A percentile compares a stretch with the other conserved stretches of the same genome.
Conservation (phyloP, 2,797 vertebrate genomes). For the Crocodylus rhombifer region DNA sequence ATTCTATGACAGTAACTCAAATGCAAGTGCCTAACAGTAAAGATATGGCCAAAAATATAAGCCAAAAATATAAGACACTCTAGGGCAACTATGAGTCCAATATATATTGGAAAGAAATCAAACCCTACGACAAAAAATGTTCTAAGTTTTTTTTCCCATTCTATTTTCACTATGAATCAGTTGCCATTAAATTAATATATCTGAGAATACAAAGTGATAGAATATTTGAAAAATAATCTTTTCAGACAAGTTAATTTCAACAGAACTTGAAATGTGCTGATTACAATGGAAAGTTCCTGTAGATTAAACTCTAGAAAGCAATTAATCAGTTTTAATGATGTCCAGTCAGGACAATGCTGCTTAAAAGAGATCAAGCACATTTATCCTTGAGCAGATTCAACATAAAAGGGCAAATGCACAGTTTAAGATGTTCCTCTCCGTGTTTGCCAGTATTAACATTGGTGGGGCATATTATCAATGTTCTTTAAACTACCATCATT, state of each 20-base stretch:
- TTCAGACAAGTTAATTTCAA: conserved; percentile 44
- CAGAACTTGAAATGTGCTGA: conserved; percentile 43
- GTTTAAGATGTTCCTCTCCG: not conserved
- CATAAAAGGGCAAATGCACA: conserved; percentile 4
- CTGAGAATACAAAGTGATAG: not conserved
- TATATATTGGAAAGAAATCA: not conserved
- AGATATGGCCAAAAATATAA: conserved; percentile 14
- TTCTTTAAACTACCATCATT: conserved; percentile 29
- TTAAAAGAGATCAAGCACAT: conserved; percentile 24
- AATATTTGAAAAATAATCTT: conserved; percentile 19
- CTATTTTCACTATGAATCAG: not conserved
- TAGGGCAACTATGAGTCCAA: not conserved
- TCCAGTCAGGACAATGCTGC: conserved; percentile 33
- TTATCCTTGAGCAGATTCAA: conserved; percentile 30
- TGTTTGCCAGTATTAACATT: conserved; percentile 3
- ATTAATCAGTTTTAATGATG: conserved; percentile 6
- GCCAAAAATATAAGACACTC: not conserved
- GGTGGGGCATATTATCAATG: conserved; percentile 22
- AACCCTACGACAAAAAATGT: not conserved
- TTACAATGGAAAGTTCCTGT: conserved; percentile 18
- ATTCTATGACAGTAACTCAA: conserved; percentile 25
- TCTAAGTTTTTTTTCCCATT: not conserved
- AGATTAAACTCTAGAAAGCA: conserved; percentile 29
- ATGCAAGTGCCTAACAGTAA: not conserved
- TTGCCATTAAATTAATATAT: not conserved